phyloP scores from a whole-genome alignment of 2,888 invertebrate species.

The Synergus gifuensis region DNA sequence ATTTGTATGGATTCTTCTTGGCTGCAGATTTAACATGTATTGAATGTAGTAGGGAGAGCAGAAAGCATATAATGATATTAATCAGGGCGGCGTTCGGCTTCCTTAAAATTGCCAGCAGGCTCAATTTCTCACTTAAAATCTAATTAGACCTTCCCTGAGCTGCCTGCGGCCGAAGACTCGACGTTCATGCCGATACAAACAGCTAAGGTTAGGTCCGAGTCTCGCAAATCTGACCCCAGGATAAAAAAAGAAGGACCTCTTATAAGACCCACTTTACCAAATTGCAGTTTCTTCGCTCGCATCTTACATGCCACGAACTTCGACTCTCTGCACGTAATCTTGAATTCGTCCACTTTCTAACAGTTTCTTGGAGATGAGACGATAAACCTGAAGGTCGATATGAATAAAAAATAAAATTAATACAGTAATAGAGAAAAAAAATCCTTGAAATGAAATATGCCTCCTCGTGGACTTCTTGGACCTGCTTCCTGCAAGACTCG shows the following conservation, averaged over 20 bases:
- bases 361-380: slow-evolving; percentile 65
- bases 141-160: slow-evolving; percentile 74
- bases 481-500: slow-evolving; percentile 4
- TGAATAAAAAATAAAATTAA: not conserved
- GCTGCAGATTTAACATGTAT: not conserved
- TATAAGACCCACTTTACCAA: slow-evolving; percentile 72
- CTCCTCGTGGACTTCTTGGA: not conserved
- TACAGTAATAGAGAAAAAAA: not conserved
- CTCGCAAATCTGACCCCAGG: slow-evolving; percentile 70
- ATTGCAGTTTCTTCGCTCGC: slow-evolving; percentile 74
- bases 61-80: slow-evolving; percentile 75
- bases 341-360: slow-evolving; percentile 57
- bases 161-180: slow-evolving; percentile 58
- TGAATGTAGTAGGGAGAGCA: not conserved
- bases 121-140: slow-evolving; percentile 78
- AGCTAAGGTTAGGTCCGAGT: slow-evolving; percentile 52
- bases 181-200: slow-evolving; percentile 47
- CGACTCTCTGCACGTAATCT: slow-evolving; percentile 60
- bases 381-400: slow-evolving; percentile 15
- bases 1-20: not conserved
- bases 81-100: slow-evolving; percentile 76
- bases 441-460: slow-evolving; percentile 1
- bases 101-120: slow-evolving; percentile 77
- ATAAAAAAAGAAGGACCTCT: slow-evolving; percentile 64
- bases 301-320: slow-evolving; percentile 62